Percentiles rank a stretch among this genome's conserved stretches.
These are phyloP conservation scores for Xiphophorus birchmanni DNA, from an alignment of 2,797 vertebrate species.

Conservation along the genomic window DNA sequence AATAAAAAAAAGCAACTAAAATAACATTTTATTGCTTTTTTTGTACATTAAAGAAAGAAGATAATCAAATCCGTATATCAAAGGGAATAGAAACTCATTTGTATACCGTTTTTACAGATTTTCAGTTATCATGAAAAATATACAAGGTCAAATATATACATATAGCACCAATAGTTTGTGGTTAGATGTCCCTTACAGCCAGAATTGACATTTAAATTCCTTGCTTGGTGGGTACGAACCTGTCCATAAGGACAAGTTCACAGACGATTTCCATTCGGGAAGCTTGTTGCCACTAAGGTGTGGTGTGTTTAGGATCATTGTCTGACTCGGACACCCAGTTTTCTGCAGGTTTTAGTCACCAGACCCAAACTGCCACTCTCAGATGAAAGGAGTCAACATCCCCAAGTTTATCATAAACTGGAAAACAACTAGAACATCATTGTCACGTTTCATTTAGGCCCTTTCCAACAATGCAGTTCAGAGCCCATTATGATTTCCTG, in stretches of 20 bases:
- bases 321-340: background rate
- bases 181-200: background rate
- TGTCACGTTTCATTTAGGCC: background rate
- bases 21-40: background rate
- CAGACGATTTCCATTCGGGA: background rate
- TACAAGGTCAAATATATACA: background rate
- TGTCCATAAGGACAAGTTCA: background rate
- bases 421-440: background rate
- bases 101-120: background rate
- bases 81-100: background rate
- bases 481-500: background rate
- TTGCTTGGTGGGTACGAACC: background rate
- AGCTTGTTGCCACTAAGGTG: background rate
- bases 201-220: background rate
- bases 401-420: background rate
- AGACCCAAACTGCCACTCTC: background rate
- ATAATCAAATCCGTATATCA: background rate
- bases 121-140: background rate
- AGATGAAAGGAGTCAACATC: background rate
- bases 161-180: background rate
- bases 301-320: background rate
- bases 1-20: background rate
- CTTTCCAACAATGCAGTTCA: background rate
- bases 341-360: background rate
- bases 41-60: constrained; percentile 1